Conservation (phyloP, 2,797 vertebrate species). For the Trachops cirrhosus region DNA sequence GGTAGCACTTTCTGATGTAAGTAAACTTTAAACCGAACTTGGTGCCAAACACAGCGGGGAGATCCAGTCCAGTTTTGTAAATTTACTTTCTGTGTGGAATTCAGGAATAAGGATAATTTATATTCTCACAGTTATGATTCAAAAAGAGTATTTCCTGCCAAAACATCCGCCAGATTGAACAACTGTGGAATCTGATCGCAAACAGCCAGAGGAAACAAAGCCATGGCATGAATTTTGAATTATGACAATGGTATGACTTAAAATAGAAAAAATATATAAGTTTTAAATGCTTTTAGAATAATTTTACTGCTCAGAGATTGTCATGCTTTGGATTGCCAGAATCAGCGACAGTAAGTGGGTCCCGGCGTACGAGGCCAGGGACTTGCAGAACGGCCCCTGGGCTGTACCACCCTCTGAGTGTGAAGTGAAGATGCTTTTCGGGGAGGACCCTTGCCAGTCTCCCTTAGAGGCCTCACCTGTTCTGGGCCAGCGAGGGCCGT, state of each 20-base stretch:
- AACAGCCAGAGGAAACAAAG: not conserved
- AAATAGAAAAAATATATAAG: not conserved
- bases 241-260: not conserved
- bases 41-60: not conserved
- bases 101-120: not conserved
- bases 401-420: not conserved
- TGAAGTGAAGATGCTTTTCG: not conserved
- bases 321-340: not conserved
- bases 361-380: not conserved
- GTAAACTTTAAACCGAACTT: constrained; percentile 8
- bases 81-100: not conserved
- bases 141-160: not conserved
- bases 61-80: not conserved
- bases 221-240: not conserved
- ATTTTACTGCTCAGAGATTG: not conserved
- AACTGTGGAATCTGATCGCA: not conserved
- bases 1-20: not conserved
- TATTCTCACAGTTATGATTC: constrained; percentile 35
- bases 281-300: not conserved
- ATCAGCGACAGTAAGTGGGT: not conserved
- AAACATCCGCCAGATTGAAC: not conserved
- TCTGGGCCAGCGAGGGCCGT: not conserved
- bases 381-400: no score
- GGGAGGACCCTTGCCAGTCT: not conserved
- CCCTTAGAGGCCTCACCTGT: not conserved